Evolutionary conservation across 2,797 vertebrate species (phyloP).

Genomic region (Micrastur ruficollis): DNA sequence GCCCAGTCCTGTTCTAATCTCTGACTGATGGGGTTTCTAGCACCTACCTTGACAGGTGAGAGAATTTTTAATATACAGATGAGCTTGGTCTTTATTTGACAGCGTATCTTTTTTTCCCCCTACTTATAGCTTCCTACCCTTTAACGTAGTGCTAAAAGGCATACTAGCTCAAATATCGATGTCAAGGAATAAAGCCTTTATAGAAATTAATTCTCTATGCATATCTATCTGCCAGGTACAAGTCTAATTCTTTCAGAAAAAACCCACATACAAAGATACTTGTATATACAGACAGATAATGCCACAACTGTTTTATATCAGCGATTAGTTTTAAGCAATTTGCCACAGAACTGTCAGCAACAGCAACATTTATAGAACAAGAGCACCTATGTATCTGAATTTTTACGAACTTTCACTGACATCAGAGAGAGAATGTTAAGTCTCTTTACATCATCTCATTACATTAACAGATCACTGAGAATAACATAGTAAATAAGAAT

Average conservation of each 20-base stretch:
- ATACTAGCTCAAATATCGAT: neutral
- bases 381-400: neutral
- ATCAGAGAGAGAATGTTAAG: neutral
- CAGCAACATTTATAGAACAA: neutral
- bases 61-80: neutral
- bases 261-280: neutral
- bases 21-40: neutral
- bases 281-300: neutral
- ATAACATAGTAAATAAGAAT: neutral
- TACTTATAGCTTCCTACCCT: neutral
- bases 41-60: neutral
- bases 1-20: neutral
- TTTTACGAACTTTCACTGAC: neutral
- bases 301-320: neutral
- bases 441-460: neutral
- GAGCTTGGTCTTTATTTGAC: neutral
- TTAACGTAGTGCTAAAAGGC: neutral
- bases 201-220: neutral
- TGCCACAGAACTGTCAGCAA: neutral
- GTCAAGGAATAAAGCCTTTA: neutral
- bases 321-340: neutral
- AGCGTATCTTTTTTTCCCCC: too few species aligned
- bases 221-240: neutral
- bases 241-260: neutral
- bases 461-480: neutral